Conservation (phyloP, 2,888 invertebrate species). For the Pheosia tremula region DNA sequence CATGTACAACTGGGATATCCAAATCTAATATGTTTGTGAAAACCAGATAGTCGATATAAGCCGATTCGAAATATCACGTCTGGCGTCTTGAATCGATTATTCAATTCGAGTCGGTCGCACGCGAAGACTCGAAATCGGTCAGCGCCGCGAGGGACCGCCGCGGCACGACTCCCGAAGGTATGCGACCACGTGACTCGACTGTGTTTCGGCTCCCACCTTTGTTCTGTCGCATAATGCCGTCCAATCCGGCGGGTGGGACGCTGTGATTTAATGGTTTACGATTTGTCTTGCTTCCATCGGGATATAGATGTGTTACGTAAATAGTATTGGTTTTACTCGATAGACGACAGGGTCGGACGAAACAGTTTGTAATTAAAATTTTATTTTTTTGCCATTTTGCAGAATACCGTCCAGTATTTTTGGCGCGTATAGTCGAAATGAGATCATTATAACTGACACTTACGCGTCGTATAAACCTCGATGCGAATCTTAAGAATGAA, state of each 20-base stretch:
- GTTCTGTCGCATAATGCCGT: conserved; percentile 42
- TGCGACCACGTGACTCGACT: conserved; percentile 68
- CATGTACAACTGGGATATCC: conserved; percentile 9
- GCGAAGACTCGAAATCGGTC: conserved; percentile 69
- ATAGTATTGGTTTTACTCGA: neutral
- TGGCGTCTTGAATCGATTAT: conserved; percentile 67
- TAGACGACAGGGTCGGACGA: neutral
- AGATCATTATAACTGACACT: too few species aligned
- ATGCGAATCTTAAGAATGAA: too few species aligned
- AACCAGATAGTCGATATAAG: conserved; percentile 22
- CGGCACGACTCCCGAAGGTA: conserved; percentile 48
- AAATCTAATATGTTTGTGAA: conserved; percentile 20
- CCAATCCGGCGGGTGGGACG: conserved; percentile 25
- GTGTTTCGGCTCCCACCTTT: conserved; percentile 46
- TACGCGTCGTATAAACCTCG: too few species aligned
- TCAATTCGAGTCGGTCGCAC: conserved; percentile 71
- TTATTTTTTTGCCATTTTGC: neutral
- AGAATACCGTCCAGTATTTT: neutral
- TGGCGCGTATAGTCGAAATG: too few species aligned
- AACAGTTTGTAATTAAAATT: neutral
- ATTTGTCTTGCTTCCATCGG: conserved; percentile 16
- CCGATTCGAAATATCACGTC: conserved; percentile 35
- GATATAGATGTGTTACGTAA: conserved; percentile 2
- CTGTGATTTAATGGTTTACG: conserved; percentile 23
- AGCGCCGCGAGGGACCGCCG: conserved; percentile 50